Evolutionary conservation across 2,888 invertebrate genomes (phyloP).

Genomic region (Protonemura montana): DNA sequence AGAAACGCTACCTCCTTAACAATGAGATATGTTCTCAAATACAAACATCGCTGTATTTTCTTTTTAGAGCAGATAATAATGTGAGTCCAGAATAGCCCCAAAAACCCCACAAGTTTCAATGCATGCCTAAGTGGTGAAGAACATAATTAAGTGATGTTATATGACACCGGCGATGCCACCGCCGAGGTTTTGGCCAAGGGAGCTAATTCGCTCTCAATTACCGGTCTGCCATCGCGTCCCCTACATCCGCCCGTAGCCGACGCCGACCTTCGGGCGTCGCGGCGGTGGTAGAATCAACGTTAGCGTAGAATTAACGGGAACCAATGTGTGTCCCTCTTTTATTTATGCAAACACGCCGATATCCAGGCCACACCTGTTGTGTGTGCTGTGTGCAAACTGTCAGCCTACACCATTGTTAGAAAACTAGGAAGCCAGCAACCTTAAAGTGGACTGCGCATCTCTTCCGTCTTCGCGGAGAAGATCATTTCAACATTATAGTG

Average conservation of each 20-base stretch:
- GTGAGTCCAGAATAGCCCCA: no score
- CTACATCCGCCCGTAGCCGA: not conserved
- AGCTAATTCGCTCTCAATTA: slow-evolving; percentile 7
- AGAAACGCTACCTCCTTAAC: no score
- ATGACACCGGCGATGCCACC: not conserved
- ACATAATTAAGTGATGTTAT: slow-evolving; percentile 12
- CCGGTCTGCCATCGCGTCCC: not conserved
- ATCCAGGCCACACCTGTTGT: slow-evolving; percentile 7
- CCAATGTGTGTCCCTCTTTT: not conserved
- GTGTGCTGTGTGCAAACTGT: not conserved
- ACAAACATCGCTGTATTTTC: no score
- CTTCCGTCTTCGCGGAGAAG: not conserved
- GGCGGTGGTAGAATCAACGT: not conserved
- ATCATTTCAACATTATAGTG: no score
- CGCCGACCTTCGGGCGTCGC: not conserved
- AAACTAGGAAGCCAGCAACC: not conserved
- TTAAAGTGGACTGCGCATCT: not conserved
- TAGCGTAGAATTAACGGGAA: not conserved
- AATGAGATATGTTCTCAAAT: no score
- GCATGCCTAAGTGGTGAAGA: not conserved
- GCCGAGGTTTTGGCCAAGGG: not conserved
- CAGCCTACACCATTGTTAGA: not conserved
- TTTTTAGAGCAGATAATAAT: no score
- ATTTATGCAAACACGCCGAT: not conserved
- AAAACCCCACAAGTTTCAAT: not conserved